Conservation (phyloP, 2,888 invertebrate genomes). For the Plusia festucae region DNA sequence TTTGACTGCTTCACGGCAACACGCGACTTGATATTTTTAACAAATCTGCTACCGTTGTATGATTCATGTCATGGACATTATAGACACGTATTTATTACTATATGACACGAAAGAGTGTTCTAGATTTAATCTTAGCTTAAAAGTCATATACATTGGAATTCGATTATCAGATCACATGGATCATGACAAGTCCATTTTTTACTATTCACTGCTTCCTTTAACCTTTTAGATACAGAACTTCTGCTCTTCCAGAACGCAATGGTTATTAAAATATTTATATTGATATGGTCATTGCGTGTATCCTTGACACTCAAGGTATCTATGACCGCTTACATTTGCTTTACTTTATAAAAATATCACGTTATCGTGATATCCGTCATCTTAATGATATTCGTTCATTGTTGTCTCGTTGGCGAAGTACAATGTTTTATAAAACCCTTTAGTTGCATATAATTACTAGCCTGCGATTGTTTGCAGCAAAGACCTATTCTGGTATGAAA, state of each 20-base stretch:
- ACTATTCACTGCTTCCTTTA: not conserved
- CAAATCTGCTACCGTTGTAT: not conserved
- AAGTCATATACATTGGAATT: not conserved
- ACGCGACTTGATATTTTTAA: not conserved
- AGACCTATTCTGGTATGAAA: not conserved
- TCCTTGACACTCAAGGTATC: constrained; percentile 5
- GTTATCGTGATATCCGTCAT: constrained; percentile 8
- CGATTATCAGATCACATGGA: not conserved
- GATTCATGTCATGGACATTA: not conserved
- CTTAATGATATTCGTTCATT: constrained; percentile 4
- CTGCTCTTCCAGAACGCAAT: not conserved
- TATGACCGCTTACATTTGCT: not conserved
- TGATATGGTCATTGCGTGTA: not conserved
- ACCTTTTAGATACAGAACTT: not conserved
- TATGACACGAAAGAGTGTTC: not conserved
- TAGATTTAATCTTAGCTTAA: not conserved
- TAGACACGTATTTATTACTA: not conserved
- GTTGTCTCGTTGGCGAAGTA: not conserved
- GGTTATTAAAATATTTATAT: not conserved
- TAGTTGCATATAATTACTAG: not conserved
- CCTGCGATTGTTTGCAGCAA: not conserved
- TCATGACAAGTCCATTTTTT: not conserved
- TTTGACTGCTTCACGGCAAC: not conserved
- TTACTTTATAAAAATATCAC: constrained; percentile 7
- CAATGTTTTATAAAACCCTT: not conserved